Evolutionary conservation across 1,140 invertebrate genomes (phyloP), one percentile per base, ranked within the genome.

Genomic region (Metaphire vulgaris): DNA sequence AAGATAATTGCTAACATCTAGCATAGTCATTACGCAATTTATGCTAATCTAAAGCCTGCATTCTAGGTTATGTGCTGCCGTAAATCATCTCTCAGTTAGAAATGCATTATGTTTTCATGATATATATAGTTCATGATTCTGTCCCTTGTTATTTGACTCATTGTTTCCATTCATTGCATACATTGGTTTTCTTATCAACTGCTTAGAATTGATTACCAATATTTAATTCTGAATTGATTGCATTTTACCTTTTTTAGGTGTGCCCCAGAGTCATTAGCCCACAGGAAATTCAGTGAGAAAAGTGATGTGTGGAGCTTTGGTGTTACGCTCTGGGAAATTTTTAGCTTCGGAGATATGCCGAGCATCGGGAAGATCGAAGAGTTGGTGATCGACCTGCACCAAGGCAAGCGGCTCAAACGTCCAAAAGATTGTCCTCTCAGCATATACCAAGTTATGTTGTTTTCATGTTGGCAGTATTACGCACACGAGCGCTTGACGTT

Each of bases 261-360:
- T 28, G 73, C 77, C 14, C 77, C 77, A 21, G 77, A 78, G 33
- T 65, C 73, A 0, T 29, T 78, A 15, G 16, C 21, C 0, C 16
- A 72, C 1, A 56, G 41, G 14, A 30, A 41, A 69, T 78, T 75
- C 74, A 78, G 64, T 2, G 31, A 28, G 6, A 75, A 75, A 33
- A 72, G 64, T 12, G 77, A 78, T 28, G 77, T 78, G 1, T 78
- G 77, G 77, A 78, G 77, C 34, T 78, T 33, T 34, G 77, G 73
- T 12, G 71, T 78, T n/a, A 78, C 74, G 1, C 2, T 74, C 2
- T 78, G 77, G 77, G 77, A 78, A 64, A 73, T 78, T 26, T 75
- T 74, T 33, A 71, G 34, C 12, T 75, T 65, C 33, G 77, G 77
- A 1, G 33, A 32, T 12, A 32, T 34, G 32, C 77, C 77, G n/a